Evolutionary conservation across 2,888 invertebrate species (phyloP).

Genomic region (Ditula angustiorana): DNA sequence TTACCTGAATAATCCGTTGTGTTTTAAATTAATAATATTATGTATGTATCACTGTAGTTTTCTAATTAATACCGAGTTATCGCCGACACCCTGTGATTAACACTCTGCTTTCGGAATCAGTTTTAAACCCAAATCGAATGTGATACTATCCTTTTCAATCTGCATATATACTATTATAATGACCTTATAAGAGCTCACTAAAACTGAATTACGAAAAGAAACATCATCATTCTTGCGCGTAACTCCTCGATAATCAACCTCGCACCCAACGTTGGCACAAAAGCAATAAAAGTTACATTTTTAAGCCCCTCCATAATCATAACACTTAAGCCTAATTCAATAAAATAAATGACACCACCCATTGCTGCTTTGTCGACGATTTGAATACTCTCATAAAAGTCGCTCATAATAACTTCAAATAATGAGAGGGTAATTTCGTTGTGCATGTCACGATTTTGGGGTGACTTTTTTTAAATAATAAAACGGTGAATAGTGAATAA

Average conservation of each 20-base stretch:
- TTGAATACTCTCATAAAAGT: constrained; percentile 49
- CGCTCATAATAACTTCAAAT: constrained; percentile 48
- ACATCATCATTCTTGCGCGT: too few relatives aligned
- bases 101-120: too few relatives aligned
- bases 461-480: constrained; percentile 37
- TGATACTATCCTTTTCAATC: too few relatives aligned
- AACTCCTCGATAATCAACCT: background rate
- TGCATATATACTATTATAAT: too few relatives aligned
- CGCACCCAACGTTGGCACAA: background rate
- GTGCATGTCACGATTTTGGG: constrained; percentile 40
- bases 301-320: constrained; percentile 27
- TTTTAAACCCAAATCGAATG: too few relatives aligned
- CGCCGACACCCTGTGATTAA: too few relatives aligned
- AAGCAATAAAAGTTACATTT: constrained; percentile 27
- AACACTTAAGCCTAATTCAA: constrained; percentile 36
- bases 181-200: too few relatives aligned
- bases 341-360: constrained; percentile 44
- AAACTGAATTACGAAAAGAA: too few relatives aligned
- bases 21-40: too few relatives aligned
- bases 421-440: constrained; percentile 49
- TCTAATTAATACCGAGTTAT: too few relatives aligned
- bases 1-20: too few relatives aligned
- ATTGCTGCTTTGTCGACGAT: constrained; percentile 39
- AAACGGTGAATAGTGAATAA: constrained; percentile 12
- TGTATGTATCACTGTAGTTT: too few relatives aligned